Evolutionary conservation across 2,888 invertebrate species (phyloP), one percentile per base, ranked within the genome.

Genomic region (Gastrophysa polygoni): DNA sequence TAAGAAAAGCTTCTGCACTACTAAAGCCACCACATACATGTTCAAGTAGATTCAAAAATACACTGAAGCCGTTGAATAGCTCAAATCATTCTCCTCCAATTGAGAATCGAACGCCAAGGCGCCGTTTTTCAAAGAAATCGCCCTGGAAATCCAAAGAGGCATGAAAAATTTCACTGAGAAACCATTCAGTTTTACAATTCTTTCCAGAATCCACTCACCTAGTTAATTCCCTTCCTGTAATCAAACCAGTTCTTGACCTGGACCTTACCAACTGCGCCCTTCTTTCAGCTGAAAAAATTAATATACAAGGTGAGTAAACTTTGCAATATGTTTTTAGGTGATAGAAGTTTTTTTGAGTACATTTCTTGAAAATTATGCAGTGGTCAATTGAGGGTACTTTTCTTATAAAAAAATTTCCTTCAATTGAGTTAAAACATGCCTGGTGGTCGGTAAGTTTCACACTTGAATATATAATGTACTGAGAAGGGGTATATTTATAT

Each of bases 231-330:
- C 89, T 82, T 63, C 88, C 85, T 11, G 88, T 85, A 69, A 90
- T 87, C 57, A 93, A 83, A 20, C 93, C 91, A 38, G 92, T 91
- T 68, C 96, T 84, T 24, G 95, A 96, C 71, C 96, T 85, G 68
- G 95, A 95, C 71, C 96, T 83, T 74, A 93, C 94, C 70, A 96
- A 83, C 82, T 95, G 95, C 14, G 96, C 96, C 80, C 96, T 85
- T 78, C 95, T 85, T 82, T 96, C 96, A 79, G 95, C 96, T 93
- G 83, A 18, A 81, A 78, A 77, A 75, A 75, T 24, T 21, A 43
- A 32, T 8, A 29, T 11, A 14, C 29, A 1, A 34, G n/a, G 20
- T 38, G 24, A 21, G 52, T 29, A 54, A 46, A 34, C n/a, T 34
- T 28, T 17, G 21, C 8, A 38, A 38, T 6, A 38, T n/a, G n/a